Base-by-base conservation (phyloP, 2,113 vertebrate species). In the Gopherus evgoodei region DNA sequence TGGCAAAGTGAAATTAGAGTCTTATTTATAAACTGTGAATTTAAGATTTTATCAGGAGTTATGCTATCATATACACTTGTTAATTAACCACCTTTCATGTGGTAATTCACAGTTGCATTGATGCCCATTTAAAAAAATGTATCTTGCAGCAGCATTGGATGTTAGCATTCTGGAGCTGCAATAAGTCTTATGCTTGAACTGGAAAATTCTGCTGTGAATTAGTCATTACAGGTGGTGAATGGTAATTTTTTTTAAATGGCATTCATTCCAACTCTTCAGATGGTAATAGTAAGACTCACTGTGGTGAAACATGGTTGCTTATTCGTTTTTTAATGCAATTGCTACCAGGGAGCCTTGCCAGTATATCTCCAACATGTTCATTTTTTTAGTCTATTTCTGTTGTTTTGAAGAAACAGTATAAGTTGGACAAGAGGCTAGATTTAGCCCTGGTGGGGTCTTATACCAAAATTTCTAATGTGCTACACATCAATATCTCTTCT, bases 341-440 rank as follows among this genome's bases (percentile, higher is more conserved):
- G n/a, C 35, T 91, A 57, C 17, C 10, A 0, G 27, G 35, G 54
- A 80, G 52, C 35, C 0, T 0, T 75, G 47, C 76, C 0, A 0
- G 2, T 12, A 21, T 24, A 53, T 94, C 25, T 52, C 47, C 35
- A 21, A 16, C 2, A 2, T 52, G n/a, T 47, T 53, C 3, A 38
- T 22, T 92, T 56, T 35, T 3, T 81, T 76, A 86, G 4, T 11
- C 79, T 88, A 14, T 38, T 83, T 87, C 84, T 87, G 11, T 50
- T 92, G 44, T 90, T 78, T 91, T 69, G 42, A 81, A 31, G 38
- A 44, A 76, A 59, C 44, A 29, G 22, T 27, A 62, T 75, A 50
- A 10, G 75, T 29, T 53, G 21, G 17, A 56, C 53, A 57, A 57
- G 44, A 57, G 47, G 42, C 27, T 42, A 44, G 79, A 53, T 54